Evolutionary conservation across 2,113 vertebrate genomes (phyloP).

Genomic region (Cinclus mexicanus): DNA sequence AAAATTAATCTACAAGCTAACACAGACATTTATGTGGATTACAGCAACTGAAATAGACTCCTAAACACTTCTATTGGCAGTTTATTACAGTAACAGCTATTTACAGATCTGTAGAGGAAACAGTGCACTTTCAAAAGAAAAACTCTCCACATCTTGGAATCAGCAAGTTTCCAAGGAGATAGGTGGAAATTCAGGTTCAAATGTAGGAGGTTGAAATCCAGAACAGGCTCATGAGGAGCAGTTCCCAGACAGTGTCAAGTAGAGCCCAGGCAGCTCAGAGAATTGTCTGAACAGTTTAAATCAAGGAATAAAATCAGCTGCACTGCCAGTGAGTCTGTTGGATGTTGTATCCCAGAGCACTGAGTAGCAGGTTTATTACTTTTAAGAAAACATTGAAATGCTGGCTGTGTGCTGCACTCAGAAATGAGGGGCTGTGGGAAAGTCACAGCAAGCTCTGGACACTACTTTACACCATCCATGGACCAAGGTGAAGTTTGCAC

Average conservation of each 20-base stretch:
- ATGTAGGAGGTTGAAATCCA: neutral
- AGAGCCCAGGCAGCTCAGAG: neutral
- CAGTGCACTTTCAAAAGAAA: neutral
- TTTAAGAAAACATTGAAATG: neutral
- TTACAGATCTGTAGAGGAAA: neutral
- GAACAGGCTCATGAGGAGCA: neutral
- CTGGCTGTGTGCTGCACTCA: neutral
- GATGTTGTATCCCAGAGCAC: neutral
- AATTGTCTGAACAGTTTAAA: neutral
- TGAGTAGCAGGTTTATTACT: neutral
- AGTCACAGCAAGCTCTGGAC: neutral
- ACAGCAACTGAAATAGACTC: neutral
- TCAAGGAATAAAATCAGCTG: neutral
- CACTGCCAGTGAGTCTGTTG: neutral
- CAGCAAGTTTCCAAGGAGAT: neutral
- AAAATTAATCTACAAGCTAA: neutral
- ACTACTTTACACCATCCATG: neutral
- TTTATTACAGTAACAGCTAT: neutral
- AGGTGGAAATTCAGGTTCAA: neutral
- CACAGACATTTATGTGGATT: neutral
- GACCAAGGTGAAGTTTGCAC: neutral
- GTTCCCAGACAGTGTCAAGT: neutral
- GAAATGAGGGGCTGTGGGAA: neutral
- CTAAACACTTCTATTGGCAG: neutral
- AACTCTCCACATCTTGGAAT: neutral